A percentile compares a stretch with the other conserved stretches of the same genome.
Conservation (phyloP, 2,888 invertebrate species). For the Nesidiocoris tenuis region DNA sequence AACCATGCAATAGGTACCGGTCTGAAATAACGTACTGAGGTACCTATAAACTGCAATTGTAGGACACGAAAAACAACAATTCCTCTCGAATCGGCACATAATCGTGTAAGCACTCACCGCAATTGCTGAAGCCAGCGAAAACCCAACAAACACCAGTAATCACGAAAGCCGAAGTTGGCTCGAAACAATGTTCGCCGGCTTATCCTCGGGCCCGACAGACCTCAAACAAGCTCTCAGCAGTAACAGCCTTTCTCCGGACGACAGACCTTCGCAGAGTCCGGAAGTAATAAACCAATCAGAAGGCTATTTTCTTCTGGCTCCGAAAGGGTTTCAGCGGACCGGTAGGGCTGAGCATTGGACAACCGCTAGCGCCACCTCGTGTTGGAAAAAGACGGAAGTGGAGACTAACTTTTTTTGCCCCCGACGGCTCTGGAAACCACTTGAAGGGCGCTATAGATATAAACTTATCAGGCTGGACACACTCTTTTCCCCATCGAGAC, state of each 20-base stretch:
- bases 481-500: neutral
- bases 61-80: too few relatives aligned
- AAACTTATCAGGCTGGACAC: neutral
- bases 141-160: too few relatives aligned
- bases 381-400: neutral
- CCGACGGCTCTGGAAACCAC: neutral
- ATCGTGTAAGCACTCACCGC: too few relatives aligned
- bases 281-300: neutral
- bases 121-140: too few relatives aligned
- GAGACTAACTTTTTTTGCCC: neutral
- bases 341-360: neutral
- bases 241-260: neutral
- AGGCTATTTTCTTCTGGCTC: neutral
- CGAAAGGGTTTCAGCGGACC: neutral
- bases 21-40: too few relatives aligned
- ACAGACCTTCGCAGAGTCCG: neutral
- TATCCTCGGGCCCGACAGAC: neutral
- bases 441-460: neutral
- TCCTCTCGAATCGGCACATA: too few relatives aligned
- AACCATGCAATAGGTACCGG: too few relatives aligned
- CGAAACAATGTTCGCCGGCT: too few relatives aligned
- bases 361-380: neutral
- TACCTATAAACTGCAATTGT: too few relatives aligned
- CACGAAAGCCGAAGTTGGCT: too few relatives aligned
- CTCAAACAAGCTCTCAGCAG: neutral